These are phyloP conservation scores for Coccyzus lansbergi DNA, from an alignment of 2,797 vertebrate genomes.

Conservation along the genomic window DNA sequence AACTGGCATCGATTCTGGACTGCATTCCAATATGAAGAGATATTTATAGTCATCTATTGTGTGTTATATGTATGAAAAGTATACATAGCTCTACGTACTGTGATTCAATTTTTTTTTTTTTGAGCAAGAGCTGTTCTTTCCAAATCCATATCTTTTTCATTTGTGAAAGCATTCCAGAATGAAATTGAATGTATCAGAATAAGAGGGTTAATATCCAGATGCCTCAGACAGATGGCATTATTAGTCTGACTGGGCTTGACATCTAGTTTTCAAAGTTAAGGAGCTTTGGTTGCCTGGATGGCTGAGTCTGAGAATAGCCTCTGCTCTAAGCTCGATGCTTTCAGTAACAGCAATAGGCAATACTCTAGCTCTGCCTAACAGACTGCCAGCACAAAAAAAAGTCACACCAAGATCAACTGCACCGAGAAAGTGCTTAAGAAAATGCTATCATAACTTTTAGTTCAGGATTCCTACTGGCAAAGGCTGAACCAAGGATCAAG, in stretches of 20 bases:
- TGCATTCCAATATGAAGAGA: neutral
- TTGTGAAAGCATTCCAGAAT: neutral
- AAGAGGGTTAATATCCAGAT: constrained; percentile 56
- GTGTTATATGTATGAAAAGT: neutral
- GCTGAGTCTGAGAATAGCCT: constrained; percentile 34
- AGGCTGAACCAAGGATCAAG: neutral
- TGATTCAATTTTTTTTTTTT: neutral
- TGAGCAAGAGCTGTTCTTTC: neutral
- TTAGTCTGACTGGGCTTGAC: constrained; percentile 45
- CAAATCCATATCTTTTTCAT: neutral
- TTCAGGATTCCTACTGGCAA: neutral
- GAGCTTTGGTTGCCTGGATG: constrained; percentile 56
- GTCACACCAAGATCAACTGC: neutral
- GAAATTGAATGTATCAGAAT: neutral
- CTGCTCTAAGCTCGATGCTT: neutral
- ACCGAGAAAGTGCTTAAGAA: neutral
- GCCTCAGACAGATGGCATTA: constrained; percentile 59
- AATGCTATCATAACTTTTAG: neutral
- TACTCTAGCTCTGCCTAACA: neutral
- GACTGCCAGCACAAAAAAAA: neutral
- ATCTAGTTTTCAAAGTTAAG: constrained; percentile 63
- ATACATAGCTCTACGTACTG: neutral
- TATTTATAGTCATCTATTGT: constrained; percentile 26
- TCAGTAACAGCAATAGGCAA: neutral
- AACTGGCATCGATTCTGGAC: neutral